Percentiles rank a stretch among this genome's conserved stretches.
These are phyloP conservation scores for Paraescarpia echinospica DNA, from an alignment of 1,140 invertebrate genomes.

Conservation along the genomic window DNA sequence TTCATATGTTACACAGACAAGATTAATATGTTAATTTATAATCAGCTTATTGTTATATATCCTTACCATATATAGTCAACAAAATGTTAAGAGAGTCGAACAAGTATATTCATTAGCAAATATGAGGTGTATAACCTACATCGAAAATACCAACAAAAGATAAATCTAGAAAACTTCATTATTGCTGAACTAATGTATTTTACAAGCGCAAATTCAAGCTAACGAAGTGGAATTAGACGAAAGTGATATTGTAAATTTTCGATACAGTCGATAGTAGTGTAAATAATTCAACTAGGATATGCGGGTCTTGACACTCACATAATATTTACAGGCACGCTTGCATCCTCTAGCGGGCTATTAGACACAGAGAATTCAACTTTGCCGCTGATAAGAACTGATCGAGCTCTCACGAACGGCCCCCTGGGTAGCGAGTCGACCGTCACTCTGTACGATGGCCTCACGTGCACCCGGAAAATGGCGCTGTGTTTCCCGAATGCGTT, in stretches of 20 bases:
- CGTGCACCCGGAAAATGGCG: slow-evolving; percentile 26
- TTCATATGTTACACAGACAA: neutral
- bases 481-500: slow-evolving; percentile 27
- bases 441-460: slow-evolving; percentile 30
- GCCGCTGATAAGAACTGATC: slow-evolving; percentile 31
- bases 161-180: neutral
- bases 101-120: neutral
- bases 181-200: neutral
- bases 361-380: slow-evolving; percentile 17
- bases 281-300: neutral
- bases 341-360: slow-evolving; percentile 8
- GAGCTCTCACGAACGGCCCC: slow-evolving; percentile 25
- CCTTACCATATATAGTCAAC: neutral
- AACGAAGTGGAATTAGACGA: neutral
- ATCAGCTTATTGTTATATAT: too few species aligned
- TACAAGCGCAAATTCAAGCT: neutral
- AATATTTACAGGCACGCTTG: slow-evolving; percentile 18
- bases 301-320: slow-evolving; percentile 13
- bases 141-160: neutral
- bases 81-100: neutral
- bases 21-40: neutral
- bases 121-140: neutral
- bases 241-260: neutral
- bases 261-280: neutral
- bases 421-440: slow-evolving; percentile 24